Percentiles rank a stretch among this genome's conserved stretches.
Evolutionary conservation across 2,113 vertebrate genomes (phyloP).

Genomic region (Falcunculus frontatus): DNA sequence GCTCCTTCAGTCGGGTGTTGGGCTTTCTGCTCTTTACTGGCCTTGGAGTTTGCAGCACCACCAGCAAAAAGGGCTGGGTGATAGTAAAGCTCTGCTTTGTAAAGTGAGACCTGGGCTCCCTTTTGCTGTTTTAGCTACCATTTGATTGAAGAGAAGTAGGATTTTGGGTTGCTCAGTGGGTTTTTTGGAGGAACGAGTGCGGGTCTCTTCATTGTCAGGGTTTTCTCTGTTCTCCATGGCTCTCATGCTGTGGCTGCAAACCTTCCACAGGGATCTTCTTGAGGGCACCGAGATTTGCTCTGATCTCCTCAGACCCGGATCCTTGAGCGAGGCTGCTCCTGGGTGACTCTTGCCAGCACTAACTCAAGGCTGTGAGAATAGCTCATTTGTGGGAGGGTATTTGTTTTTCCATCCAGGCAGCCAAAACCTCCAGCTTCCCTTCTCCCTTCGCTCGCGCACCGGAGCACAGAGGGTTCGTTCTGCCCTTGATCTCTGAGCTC

Average conservation of each 20-base stretch:
- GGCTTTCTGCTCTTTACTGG: background rate
- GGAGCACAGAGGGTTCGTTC: background rate
- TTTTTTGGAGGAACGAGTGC: accelerated
- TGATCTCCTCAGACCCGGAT: background rate
- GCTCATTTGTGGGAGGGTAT: slow-evolving; percentile 57
- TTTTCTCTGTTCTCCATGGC: background rate
- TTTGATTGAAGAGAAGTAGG: background rate
- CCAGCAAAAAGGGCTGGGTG: background rate
- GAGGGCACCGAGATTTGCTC: background rate
- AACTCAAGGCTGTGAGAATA: slow-evolving; percentile 59
- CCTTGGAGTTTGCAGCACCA: background rate
- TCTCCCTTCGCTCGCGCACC: background rate
- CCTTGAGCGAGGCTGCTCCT: background rate
- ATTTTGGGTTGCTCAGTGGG: background rate
- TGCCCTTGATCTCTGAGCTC: background rate
- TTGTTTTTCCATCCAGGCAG: slow-evolving; percentile 66
- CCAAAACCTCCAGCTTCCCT: slow-evolving; percentile 62
- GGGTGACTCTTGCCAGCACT: slow-evolving; percentile 38
- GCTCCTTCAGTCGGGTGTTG: background rate
- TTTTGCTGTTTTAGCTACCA: background rate
- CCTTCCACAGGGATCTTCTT: background rate
- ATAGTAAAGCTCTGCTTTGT: background rate
- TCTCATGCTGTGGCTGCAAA: background rate
- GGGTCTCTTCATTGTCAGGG: accelerated
- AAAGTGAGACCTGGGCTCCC: background rate